Percentiles rank a stretch among this genome's conserved stretches.
Evolutionary conservation across 2,797 vertebrate genomes (phyloP).

Genomic region (Euthynnus affinis): DNA sequence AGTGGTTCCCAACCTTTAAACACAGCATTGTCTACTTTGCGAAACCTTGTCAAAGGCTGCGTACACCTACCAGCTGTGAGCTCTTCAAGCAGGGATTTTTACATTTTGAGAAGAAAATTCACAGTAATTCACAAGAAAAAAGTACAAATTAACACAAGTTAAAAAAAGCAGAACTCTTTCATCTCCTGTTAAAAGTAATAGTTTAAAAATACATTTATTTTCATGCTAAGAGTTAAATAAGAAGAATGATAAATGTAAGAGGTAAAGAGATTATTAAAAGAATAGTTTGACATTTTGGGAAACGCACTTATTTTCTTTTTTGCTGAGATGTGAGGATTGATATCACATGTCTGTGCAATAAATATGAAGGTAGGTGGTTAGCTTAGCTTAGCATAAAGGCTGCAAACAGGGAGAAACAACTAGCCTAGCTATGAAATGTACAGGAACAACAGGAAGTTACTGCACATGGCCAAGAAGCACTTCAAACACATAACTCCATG

Average conservation of each 20-base stretch:
- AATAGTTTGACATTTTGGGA: too few species aligned
- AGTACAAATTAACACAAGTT: background rate
- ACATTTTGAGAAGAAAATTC: background rate
- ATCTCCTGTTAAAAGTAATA: background rate
- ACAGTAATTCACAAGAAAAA: background rate
- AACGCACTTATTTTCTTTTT: too few species aligned
- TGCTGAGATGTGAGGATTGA: too few species aligned
- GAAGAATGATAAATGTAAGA: background rate
- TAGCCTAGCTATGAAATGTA: too few species aligned
- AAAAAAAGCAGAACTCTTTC: background rate
- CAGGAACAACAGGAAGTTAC: background rate
- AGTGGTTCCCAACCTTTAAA: conserved; percentile 28
- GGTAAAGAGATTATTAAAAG: background rate
- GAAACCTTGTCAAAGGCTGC: background rate
- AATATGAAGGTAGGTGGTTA: too few species aligned
- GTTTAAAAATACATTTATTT: background rate
- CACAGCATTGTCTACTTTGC: background rate
- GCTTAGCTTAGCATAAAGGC: too few species aligned
- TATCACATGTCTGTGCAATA: too few species aligned
- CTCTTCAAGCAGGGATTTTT: background rate
- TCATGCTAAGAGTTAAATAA: conserved; percentile 12
- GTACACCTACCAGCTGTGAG: background rate
- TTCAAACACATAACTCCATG: too few species aligned
- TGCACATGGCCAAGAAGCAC: too few species aligned
- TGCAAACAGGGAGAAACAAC: too few species aligned